phyloP scores from a whole-genome alignment of 2,888 invertebrate genomes.

The Meteorus cinctellus region DNA sequence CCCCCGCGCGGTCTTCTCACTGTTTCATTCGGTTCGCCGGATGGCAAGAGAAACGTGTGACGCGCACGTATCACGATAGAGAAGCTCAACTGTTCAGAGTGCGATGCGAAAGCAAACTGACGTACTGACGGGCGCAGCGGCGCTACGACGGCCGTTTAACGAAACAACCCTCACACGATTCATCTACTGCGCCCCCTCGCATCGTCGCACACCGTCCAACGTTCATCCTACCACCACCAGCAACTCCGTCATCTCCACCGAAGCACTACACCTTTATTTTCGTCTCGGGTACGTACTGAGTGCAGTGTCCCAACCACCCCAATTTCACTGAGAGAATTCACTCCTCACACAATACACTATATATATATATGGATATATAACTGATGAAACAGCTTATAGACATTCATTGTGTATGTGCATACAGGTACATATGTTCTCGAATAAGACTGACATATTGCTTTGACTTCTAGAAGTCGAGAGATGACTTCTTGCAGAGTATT shows the following conservation, averaged over 20 bases:
- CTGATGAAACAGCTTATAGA: not conserved
- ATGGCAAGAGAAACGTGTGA: constrained; percentile 9
- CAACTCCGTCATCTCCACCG: constrained; percentile 40
- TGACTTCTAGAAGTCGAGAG: constrained; percentile 6
- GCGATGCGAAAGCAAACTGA: constrained; percentile 68
- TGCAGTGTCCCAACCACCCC: constrained; percentile 5
- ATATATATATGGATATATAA: not conserved
- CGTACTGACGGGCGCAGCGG: constrained; percentile 63
- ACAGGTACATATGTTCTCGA: constrained; percentile 3
- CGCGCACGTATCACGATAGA: constrained; percentile 31
- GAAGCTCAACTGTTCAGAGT: constrained; percentile 59
- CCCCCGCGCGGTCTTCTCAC: not conserved
- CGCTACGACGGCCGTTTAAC: constrained; percentile 59
- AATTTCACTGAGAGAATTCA: not conserved
- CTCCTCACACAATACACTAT: not conserved
- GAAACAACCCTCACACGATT: constrained; percentile 58
- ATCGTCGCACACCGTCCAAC: constrained; percentile 7
- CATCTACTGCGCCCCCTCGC: constrained; percentile 39
- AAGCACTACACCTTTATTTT: constrained; percentile 13
- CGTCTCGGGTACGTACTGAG: constrained; percentile 10
- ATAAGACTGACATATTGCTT: constrained; percentile 28
- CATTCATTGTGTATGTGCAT: not conserved
- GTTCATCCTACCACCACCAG: constrained; percentile 2
- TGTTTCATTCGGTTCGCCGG: not conserved
- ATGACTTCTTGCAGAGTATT: constrained; percentile 19